Evolutionary conservation across 2,888 invertebrate genomes (phyloP), one percentile per base, ranked within the genome.

Genomic region (Heliconius aoede): DNA sequence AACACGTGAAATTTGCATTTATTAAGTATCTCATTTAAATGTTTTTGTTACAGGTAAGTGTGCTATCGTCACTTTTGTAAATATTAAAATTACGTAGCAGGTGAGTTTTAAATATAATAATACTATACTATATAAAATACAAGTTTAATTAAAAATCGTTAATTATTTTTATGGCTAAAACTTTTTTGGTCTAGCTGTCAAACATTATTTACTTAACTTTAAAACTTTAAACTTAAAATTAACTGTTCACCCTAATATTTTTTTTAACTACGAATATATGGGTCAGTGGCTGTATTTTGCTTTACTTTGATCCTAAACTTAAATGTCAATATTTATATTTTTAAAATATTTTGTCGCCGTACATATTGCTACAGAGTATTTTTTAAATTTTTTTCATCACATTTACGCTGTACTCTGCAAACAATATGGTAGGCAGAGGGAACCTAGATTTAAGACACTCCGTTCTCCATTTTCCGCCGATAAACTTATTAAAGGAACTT

Each of bases 41-140:
- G 77, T 80, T 80, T 85, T 87, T 89, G 86, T 91, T 91, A 80
- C 89, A 91, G 91, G 91, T 91, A 90, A 91, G 91, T 90, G 81
- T 36, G 58, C 72, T 80, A 69, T 67, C 15, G 64, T 69, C 15
- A 76, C 58, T 46, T 21, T 73, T 67, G 46, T 73, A 74, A 64
- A 40, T 76, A 68, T 11, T 11, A 61, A 40, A 26, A 60, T 28
- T 28, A 36, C n/a, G n/a, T 9, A 26, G 28, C 72, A 72, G 79
- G 83, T 83, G 81, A 82, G 83, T 82, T 26, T 13, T 18, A 60
- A 60, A 60, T 26, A 60, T 26, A 60, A 80, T 55, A n/a, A 4
- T 21, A 46, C 21, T 46, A 32, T 32, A 9, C 32, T 32, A 2
- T 11, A 36, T 36, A 36, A 36, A 36, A 36, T 36, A 36, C 36